Evolutionary conservation across 2,113 vertebrate species (phyloP), one percentile per base, ranked within the genome.

Genomic region (Craseonycteris thonglongyai): DNA sequence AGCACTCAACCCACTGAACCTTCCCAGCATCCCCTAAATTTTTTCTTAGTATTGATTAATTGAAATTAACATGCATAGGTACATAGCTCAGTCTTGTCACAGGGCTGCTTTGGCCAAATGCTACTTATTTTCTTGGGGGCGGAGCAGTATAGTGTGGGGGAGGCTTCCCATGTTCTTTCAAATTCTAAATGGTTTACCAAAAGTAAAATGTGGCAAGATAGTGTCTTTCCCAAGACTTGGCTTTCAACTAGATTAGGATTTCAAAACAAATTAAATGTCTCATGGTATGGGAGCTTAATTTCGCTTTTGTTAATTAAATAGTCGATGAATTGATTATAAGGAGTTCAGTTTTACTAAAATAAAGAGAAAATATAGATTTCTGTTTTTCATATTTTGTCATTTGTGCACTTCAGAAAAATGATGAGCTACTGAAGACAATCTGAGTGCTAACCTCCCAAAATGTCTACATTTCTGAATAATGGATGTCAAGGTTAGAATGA

Each of bases 181-280:
- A 61, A 79, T 59, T 94, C 49, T 40, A 79, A 82, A 51, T n/a
- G 81, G 56, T 79, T 49, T 88, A 45, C 74, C 59, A 58, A 91
- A 38, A 68, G 69, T 59, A 71, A 83, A 82, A 75, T 58, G 81
- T 33, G 74, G 59, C 16, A 56, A 86, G 45, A 75, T 2, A 71
- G 28, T 26, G 24, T 75, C 83, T 91, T 68, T 66, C 72, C 54
- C 65, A 38, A 88, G 91, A 75, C 26, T 13, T 56, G 59, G 51
- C 82, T 74, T 91, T 92, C 92, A 95, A 66, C 68, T 71, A 86
- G 42, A 93, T 87, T 68, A 72, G 65, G 24, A 91, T 58, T 79
- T 85, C 35, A 81, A 89, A 38, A 33, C 79, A 94, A 97, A 96
- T 95, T 79, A 94, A 83, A 79, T 63, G 69, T 30, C 92, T 87